These are phyloP conservation scores for Odiellus spinosus DNA, from an alignment of 2,888 invertebrate species.

Conservation along the genomic window DNA sequence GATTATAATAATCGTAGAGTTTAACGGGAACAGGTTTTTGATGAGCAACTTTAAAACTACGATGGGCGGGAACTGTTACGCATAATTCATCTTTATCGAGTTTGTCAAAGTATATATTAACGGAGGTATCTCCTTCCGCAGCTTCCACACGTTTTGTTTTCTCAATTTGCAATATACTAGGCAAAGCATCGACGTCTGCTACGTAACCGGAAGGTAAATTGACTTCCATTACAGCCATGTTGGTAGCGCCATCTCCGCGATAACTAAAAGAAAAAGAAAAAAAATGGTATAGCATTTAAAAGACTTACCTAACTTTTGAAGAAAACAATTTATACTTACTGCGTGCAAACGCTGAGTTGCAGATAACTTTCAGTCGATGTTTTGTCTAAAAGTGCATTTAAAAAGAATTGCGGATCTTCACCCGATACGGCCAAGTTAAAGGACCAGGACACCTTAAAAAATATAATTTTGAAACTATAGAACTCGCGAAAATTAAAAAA, in stretches of 20 bases:
- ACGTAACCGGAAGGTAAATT: conserved; percentile 76
- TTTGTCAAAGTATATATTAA: conserved; percentile 53
- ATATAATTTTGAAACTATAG: background rate
- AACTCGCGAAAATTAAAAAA: background rate
- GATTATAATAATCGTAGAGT: conserved; percentile 22
- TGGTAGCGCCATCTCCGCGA: conserved; percentile 28
- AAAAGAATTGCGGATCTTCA: conserved; percentile 66
- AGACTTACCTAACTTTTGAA: too few relatives aligned
- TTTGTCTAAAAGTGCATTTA: conserved; percentile 70
- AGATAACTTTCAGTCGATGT: conserved; percentile 58
- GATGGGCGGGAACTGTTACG: conserved; percentile 20
- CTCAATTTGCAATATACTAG: conserved; percentile 11
- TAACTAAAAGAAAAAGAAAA: background rate
- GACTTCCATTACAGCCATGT: conserved; percentile 81
- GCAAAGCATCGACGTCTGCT: conserved; percentile 51
- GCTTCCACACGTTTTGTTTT: conserved; percentile 46
- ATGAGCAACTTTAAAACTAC: conserved; percentile 21
- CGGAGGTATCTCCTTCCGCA: conserved; percentile 45
- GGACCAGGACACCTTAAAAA: conserved; percentile 50
- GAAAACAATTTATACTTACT: conserved; percentile 21
- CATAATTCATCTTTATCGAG: conserved; percentile 20
- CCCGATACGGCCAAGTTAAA: conserved; percentile 75
- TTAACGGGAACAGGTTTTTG: conserved; percentile 21
- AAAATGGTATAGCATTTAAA: background rate
- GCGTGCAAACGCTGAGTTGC: conserved; percentile 56